Conservation (phyloP, 2,113 vertebrate species). For the Gallinago undulata region DNA sequence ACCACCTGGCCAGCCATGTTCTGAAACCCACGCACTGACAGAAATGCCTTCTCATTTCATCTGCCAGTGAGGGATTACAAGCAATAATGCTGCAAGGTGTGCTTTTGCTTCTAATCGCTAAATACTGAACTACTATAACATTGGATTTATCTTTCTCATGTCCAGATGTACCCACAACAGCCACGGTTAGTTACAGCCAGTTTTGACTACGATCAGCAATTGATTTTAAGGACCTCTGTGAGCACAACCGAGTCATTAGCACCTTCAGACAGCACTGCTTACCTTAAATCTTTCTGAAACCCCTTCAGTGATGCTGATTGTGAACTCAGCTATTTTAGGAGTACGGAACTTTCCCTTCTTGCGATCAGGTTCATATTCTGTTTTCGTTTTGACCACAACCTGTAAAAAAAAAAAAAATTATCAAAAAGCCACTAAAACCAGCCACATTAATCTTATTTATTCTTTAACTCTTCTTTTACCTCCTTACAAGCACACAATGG, state of each 20-base stretch:
- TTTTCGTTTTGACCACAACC: slow-evolving; percentile 96
- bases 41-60: not conserved
- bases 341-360: slow-evolving; percentile 88
- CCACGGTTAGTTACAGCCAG: not conserved
- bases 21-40: not conserved
- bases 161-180: not conserved
- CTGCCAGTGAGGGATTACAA: not conserved
- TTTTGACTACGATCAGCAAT: not conserved
- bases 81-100: not conserved
- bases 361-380: slow-evolving; percentile 88
- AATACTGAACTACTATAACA: not conserved
- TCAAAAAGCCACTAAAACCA: not conserved
- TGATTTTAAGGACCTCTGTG: not conserved
- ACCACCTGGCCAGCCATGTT: not conserved
- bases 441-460: not conserved
- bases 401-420: slow-evolving; percentile 29
- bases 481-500: not conserved
- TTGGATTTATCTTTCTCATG: not conserved
- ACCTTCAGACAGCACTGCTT: slow-evolving; percentile 50
- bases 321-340: slow-evolving; percentile 92
- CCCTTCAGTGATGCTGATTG: slow-evolving; percentile 91
- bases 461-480: not conserved
- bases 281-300: slow-evolving; percentile 94
- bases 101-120: not conserved
- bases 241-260: not conserved